Base-by-base conservation (phyloP, 92 coral and sea anemone species). In the Micromussa lordhowensis region DNA sequence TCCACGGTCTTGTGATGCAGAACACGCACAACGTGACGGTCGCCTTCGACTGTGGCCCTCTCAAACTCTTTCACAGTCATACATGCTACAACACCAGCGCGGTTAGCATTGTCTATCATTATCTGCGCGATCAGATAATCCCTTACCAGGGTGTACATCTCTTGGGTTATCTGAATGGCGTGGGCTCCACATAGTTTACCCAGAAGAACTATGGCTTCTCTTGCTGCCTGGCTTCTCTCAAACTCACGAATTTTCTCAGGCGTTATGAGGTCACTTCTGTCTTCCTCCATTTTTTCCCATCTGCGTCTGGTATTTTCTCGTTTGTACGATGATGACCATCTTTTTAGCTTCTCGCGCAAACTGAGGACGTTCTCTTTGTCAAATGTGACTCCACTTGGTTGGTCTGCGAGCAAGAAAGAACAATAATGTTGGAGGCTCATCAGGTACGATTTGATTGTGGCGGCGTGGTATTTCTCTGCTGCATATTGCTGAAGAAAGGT, bases 21-120 rank as follows among this genome's bases (percentile, higher is more conserved):
- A 32, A 90, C 88, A 40, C 55, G 64, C 30, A 93, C 87, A 40
- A 84, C 87, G 77, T 77, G 80, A 30, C 87, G 22, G 80, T 85
- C 88, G 63, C 81, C 89, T 55, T 90, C 87, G 34, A 73, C 51
- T 29, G 38, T 74, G 59, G 86, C 91, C 53, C 92, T 61, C 29
- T 6, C 91, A 78, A 93, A 95, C 77, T 95, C 96, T 26, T 80
- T 13, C 22, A 91, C 54, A 3, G 94, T 91, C 96, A 95, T 95
- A 80, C 79, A 78, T 26, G 96, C 89, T 1, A 91, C 88, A 21
- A 93, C 95, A 3, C 98, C 96, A 5, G 98, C 83, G 19, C 93
- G 90, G 66, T 91, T 91, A 0, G 89, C 96, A 80, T 93, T 95
- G 85, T 95, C 92, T 21, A 93, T 84, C 51, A 89, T 31, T 7